Percentiles rank a stretch among this genome's conserved stretches.
Conservation (phyloP, 2,888 invertebrate genomes). For the Nowickia ferox region DNA sequence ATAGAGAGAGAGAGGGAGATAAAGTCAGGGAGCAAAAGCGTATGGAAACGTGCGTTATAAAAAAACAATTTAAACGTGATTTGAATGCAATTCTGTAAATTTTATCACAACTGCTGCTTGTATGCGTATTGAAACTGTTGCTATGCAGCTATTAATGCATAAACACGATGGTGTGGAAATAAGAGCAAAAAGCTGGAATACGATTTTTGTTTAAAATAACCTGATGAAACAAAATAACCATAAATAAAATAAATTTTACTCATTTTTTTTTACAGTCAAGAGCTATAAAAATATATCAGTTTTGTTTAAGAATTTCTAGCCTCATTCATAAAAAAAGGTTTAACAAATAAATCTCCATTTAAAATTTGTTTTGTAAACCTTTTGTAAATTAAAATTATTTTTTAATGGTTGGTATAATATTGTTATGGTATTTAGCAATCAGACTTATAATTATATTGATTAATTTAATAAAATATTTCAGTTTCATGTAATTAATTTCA, state of each 20-base stretch:
- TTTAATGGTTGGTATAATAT: no score
- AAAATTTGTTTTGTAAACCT: no score
- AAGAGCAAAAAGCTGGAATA: not conserved
- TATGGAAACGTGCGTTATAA: slow-evolving; percentile 37
- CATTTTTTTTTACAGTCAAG: slow-evolving; percentile 14
- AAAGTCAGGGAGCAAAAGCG: not conserved
- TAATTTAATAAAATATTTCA: no score
- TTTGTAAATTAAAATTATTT: no score
- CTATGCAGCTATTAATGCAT: slow-evolving; percentile 62
- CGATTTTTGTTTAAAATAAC: slow-evolving; percentile 20
- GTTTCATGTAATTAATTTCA: no score
- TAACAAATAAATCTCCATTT: not conserved
- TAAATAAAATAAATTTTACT: slow-evolving; percentile 34
- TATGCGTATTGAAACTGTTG: slow-evolving; percentile 1
- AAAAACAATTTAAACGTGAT: slow-evolving; percentile 65
- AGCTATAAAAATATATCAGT: not conserved
- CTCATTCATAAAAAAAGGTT: not conserved
- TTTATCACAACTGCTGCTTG: slow-evolving; percentile 8
- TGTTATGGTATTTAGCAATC: no score
- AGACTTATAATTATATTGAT: no score
- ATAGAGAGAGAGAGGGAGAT: not conserved
- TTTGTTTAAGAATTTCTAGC: not conserved
- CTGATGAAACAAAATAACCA: slow-evolving; percentile 49
- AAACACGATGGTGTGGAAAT: slow-evolving; percentile 40
- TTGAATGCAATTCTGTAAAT: slow-evolving; percentile 66